Conservation (phyloP, 2,113 vertebrate species). For the Saguinus imperator region DNA sequence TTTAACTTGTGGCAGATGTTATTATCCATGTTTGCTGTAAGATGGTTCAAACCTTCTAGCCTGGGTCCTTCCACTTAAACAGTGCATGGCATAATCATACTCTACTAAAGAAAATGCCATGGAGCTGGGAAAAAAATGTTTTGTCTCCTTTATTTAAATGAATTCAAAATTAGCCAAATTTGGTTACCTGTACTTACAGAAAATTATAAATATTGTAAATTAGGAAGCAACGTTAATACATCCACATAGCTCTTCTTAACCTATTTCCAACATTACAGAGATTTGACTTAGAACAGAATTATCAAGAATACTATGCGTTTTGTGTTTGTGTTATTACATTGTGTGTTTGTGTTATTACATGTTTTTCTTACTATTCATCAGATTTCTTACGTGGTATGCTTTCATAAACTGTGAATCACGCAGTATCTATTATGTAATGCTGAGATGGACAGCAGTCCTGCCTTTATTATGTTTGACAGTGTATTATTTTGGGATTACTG, state of each 20-base stretch:
- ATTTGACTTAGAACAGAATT: neutral
- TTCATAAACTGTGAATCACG: neutral
- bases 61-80: neutral
- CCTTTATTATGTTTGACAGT: slow-evolving; percentile 29
- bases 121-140: neutral
- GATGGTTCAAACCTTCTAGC: neutral
- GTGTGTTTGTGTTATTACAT: neutral
- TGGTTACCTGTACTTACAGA: neutral
- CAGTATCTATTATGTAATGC: neutral
- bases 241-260: neutral
- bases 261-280: neutral
- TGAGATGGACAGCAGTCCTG: neutral
- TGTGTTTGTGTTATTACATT: neutral
- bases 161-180: neutral
- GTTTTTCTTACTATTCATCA: neutral
- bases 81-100: neutral
- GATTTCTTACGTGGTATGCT: slow-evolving; percentile 6
- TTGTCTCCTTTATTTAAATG: neutral
- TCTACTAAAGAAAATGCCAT: neutral
- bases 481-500: slow-evolving; percentile 45
- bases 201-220: neutral
- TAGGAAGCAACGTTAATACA: neutral
- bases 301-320: neutral
- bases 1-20: neutral
- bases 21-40: neutral